A percentile compares a stretch with the other conserved stretches of the same genome.
Evolutionary conservation across 2,888 invertebrate genomes (phyloP).

Genomic region (Beris chalybata): DNA sequence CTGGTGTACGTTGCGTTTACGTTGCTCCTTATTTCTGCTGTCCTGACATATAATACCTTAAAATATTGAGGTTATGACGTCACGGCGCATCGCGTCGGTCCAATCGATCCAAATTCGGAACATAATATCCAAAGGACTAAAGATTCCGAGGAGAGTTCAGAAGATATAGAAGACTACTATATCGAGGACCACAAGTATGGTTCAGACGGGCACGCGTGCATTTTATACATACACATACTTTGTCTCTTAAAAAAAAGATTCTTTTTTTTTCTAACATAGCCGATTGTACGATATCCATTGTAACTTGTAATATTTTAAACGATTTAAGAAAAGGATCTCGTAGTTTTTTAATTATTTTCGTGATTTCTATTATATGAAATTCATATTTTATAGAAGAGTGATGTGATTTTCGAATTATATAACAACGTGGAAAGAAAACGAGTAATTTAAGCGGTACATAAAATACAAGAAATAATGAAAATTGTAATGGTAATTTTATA

Average conservation of each 20-base stretch:
- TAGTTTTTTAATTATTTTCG: too few species aligned
- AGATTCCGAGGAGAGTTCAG: conserved; percentile 29
- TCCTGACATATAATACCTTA: conserved; percentile 31
- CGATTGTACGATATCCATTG: not conserved
- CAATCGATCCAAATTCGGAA: conserved; percentile 31
- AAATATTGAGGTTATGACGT: conserved; percentile 35
- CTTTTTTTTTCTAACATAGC: conserved; percentile 25
- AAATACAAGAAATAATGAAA: not conserved
- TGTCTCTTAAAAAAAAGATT: conserved; percentile 22
- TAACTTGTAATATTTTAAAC: too few species aligned
- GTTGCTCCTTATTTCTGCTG: conserved; percentile 24
- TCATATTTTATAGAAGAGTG: too few species aligned
- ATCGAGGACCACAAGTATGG: conserved; percentile 29
- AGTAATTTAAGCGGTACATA: too few species aligned
- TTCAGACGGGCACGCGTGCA: conserved; percentile 29
- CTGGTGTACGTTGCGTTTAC: conserved; percentile 14
- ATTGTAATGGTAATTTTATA: conserved; percentile 10
- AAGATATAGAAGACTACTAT: conserved; percentile 23
- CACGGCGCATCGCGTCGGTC: conserved; percentile 34
- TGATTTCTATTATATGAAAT: too few species aligned
- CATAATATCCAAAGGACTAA: conserved; percentile 22
- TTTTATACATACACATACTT: conserved; percentile 19
- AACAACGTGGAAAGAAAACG: too few species aligned
- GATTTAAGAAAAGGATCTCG: too few species aligned
- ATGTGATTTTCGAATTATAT: too few species aligned